These are phyloP conservation scores for Allolobophora icterica DNA, from an alignment of 2,888 invertebrate species.

Conservation along the genomic window DNA sequence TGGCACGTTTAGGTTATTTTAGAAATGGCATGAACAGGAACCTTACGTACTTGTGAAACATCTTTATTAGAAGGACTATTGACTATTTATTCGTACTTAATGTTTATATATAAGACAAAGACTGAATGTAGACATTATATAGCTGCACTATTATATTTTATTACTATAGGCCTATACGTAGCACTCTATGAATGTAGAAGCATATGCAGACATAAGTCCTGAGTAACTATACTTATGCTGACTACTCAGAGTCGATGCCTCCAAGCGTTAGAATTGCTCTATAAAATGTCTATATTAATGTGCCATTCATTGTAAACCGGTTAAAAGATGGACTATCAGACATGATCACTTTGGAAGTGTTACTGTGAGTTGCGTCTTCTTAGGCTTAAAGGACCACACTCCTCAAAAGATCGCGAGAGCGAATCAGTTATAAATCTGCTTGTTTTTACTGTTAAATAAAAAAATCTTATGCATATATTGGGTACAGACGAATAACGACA, in stretches of 20 bases:
- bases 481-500: not conserved
- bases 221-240: not conserved
- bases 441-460: not conserved
- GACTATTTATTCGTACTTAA: not conserved
- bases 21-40: not conserved
- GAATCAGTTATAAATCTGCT: not conserved
- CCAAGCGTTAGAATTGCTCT: not conserved
- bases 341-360: not conserved
- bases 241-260: too few relatives aligned
- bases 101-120: not conserved
- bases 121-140: not conserved
- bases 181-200: too few relatives aligned
- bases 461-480: too few relatives aligned
- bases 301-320: not conserved
- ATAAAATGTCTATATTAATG: not conserved
- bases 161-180: not conserved
- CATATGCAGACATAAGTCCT: too few relatives aligned
- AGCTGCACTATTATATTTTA: not conserved
- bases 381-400: not conserved
- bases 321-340: not conserved
- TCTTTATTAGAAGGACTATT: not conserved
- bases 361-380: not conserved
- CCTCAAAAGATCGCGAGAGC: not conserved
- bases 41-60: not conserved
- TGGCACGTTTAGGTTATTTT: not conserved